A percentile compares a stretch with the other conserved stretches of the same genome.
Evolutionary conservation across 1,140 invertebrate genomes (phyloP).

Genomic region (Panagrolaimus sp.): DNA sequence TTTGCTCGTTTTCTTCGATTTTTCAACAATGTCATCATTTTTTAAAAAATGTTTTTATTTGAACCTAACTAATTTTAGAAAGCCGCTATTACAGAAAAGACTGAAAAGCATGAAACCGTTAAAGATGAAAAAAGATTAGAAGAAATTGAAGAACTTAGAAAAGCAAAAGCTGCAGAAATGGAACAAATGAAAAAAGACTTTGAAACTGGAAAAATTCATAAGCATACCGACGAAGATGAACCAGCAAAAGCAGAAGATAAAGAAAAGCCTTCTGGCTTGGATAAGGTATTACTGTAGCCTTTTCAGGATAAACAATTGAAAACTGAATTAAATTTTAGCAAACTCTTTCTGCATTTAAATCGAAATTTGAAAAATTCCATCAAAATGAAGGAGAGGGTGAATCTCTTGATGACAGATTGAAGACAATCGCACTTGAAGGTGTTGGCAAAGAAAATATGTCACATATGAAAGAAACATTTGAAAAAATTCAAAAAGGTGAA

Average conservation of each 20-base stretch:
- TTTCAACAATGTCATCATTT: too few relatives aligned
- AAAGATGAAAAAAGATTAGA: conserved; percentile 48
- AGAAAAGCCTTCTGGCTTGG: conserved; percentile 39
- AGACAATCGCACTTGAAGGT: conserved; percentile 26
- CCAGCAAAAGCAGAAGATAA: conserved; percentile 23
- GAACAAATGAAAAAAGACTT: conserved; percentile 48
- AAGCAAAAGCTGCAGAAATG: conserved; percentile 44
- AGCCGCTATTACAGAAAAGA: conserved; percentile 19
- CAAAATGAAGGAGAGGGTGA: conserved; percentile 27
- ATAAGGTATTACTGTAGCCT: conserved; percentile 38
- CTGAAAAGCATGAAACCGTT: conserved; percentile 30
- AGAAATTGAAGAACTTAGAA: conserved; percentile 41
- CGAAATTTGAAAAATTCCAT: conserved; percentile 35
- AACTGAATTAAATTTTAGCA: conserved; percentile 17
- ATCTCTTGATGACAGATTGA: conserved; percentile 17
- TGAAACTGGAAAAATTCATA: conserved; percentile 38
- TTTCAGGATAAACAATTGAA: background rate
- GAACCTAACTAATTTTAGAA: background rate
- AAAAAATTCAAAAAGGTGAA: background rate
- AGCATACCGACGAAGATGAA: conserved; percentile 15
- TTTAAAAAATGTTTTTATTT: too few relatives aligned
- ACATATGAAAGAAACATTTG: conserved; percentile 24
- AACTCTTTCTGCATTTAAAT: conserved; percentile 41
- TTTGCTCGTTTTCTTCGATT: too few relatives aligned
- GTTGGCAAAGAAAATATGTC: conserved; percentile 50